Evolutionary conservation across 2,888 invertebrate species (phyloP), one percentile per base, ranked within the genome.

Genomic region (Anoncus sp.): DNA sequence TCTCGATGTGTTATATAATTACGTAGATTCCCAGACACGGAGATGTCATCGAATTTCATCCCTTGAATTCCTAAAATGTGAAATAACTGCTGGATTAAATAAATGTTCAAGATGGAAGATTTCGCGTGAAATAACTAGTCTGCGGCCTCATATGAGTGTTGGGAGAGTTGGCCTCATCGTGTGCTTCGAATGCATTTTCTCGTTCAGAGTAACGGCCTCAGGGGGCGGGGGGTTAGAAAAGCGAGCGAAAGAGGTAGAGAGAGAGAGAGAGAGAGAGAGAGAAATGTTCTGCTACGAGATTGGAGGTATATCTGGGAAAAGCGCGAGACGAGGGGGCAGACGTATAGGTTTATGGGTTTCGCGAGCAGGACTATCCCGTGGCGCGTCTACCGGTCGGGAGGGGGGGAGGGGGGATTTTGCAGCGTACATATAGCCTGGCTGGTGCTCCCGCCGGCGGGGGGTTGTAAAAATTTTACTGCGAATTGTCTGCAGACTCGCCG

Each of bases 391-490:
- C 83, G 84, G 84, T 78, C 83, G 84, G 83, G 27, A 16, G 22
- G 14, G n/a, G 38, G 35, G 67, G 38, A 45, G n/a, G 55, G 51
- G 24, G 55, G 18, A 18, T 40, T 53, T 31, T 45, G 75, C 65
- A 47, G 65, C 51, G 43, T 35, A 14, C 55, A 27, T 51, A 35
- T 65, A 40, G 49, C 3, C 4, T 47, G 43, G 53, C 14, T 47
- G 60, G 40, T 45, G 74, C 66, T 66, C 73, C 70, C 72, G 81
- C 79, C 80, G 76, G 80, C 77, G 81, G 79, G 83, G 81, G 82
- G 84, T 84, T 85, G 89, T 90, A 90, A 90, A 90, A 90, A 90
- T 90, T 90, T 90, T 90, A 90, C 90, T 90, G 90, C 90, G 90
- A 90, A 90, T 90, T 90, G 90, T 90, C 90, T 90, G 89, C 90